Evolutionary conservation across 2,797 vertebrate species (phyloP).

Genomic region (Picus viridis): DNA sequence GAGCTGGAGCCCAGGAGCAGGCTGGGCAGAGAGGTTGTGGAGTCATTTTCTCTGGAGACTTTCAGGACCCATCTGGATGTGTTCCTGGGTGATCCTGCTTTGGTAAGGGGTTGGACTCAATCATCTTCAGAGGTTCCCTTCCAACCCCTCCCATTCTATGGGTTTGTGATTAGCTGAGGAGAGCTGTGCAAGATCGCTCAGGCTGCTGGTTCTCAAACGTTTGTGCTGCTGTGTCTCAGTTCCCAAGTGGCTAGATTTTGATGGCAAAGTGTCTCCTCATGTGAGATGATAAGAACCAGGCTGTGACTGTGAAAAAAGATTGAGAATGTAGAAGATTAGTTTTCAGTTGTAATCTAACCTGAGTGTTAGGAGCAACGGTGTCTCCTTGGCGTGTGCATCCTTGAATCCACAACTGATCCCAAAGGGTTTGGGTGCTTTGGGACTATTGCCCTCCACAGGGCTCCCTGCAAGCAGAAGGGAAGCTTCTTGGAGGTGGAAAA

Average conservation of each 20-base stretch:
- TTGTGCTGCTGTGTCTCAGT: background rate
- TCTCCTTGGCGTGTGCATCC: accelerated
- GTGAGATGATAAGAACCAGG: background rate
- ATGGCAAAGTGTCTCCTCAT: background rate
- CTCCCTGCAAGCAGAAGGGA: background rate
- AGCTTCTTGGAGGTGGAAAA: background rate
- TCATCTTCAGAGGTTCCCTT: too few relatives aligned
- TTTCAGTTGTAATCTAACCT: background rate
- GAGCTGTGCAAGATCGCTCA: constrained; percentile 20
- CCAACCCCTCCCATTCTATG: too few relatives aligned
- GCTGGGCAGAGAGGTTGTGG: too few relatives aligned
- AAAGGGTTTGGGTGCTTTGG: background rate
- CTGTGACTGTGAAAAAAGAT: background rate
- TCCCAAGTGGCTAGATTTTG: background rate
- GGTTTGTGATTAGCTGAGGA: background rate
- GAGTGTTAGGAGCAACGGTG: background rate
- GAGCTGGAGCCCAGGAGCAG: too few relatives aligned
- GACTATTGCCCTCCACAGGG: background rate
- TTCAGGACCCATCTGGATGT: too few relatives aligned
- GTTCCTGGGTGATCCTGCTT: too few relatives aligned
- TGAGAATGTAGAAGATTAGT: background rate
- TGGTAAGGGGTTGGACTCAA: too few relatives aligned
- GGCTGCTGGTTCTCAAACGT: background rate
- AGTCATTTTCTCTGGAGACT: too few relatives aligned
- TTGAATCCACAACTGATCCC: background rate